Base-by-base conservation (phyloP, 2,888 invertebrate species). In the Mongoloraphidia duomilia region DNA sequence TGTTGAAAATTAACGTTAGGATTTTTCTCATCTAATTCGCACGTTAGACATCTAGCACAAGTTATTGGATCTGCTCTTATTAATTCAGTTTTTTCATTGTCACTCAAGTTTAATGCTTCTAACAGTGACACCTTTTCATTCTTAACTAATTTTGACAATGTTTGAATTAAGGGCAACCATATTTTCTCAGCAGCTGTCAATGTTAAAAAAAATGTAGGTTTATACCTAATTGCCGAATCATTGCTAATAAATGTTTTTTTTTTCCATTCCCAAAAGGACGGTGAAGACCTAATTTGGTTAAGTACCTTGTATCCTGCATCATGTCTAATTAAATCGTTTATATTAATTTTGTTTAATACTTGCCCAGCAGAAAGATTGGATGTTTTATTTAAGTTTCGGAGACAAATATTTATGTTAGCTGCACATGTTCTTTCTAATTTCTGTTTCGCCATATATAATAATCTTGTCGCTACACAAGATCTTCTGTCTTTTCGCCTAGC, bases 11-110 rank as follows among this genome's bases (percentile, higher is more conserved):
- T 46, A 41, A 55, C 47, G 44, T 44, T 57, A 9, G 53, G 52
- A 50, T 56, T 52, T 14, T 46, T 51, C 50, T 50, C 52, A 42
- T 56, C 50, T 39, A 55, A 46, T 47, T 52, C 38, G 46, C 58
- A 59, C 8, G 57, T 53, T 6, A 57, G 50, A 50, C 52, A 53
- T 35, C 49, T 40, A 10, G 54, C 55, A 50, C 59, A 59, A 2
- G 55, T 55, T 9, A 58, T 55, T 1, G 57, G 57, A 43, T 58
- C 58, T 26, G 46, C 33, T 51, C 51, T 52, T 34, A 58, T 58
- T 36, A 58, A 42, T 35, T 50, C 41, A 1, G 52, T 49, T 43
- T 58, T 58, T 39, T 50, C 51, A 14, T 53, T 17, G 39, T 39
- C 34, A 39, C 46, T 34, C 41, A 52, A 11, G 33, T 41, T 46